phyloP scores from a whole-genome alignment of 2,113 vertebrate genomes.

The Neodontobutis hainanensis region DNA sequence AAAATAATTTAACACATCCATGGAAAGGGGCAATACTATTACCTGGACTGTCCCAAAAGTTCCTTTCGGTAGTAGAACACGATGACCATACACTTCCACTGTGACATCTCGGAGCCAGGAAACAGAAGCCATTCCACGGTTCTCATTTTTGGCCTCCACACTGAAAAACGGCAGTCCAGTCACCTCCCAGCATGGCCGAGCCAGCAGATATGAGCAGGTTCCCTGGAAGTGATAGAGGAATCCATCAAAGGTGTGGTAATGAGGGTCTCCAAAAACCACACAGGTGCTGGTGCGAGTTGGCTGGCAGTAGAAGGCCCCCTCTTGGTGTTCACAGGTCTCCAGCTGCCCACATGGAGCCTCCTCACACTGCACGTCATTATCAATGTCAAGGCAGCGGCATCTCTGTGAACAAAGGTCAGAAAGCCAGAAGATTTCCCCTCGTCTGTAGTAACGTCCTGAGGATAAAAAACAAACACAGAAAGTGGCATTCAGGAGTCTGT shows the following conservation, averaged over 20 bases:
- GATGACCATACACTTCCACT: slow-evolving; percentile 92
- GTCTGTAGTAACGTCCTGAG: slow-evolving; percentile 89
- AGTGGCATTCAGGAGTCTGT: no score
- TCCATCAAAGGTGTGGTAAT: slow-evolving; percentile 98
- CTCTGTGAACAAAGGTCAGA: slow-evolving; percentile 90
- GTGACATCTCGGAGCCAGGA: slow-evolving; percentile 95
- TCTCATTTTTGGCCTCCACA: slow-evolving; percentile 97
- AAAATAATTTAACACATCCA: no score
- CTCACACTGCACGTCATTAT: slow-evolving; percentile 92
- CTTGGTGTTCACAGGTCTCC: slow-evolving; percentile 88
- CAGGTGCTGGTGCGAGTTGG: slow-evolving; percentile 94
- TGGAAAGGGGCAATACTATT: slow-evolving; percentile 46
- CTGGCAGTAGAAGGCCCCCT: slow-evolving; percentile 91
- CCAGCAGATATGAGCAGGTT: slow-evolving; percentile 94
- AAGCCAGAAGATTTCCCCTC: slow-evolving; percentile 95
- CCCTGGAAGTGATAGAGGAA: slow-evolving; percentile 99
- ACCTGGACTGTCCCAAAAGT: slow-evolving; percentile 91
- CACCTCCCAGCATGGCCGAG: slow-evolving; percentile 90
- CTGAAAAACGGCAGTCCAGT: slow-evolving; percentile 92
- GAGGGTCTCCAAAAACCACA: slow-evolving; percentile 96
- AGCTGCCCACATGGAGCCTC: slow-evolving; percentile 88
- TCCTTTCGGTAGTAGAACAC: slow-evolving; percentile 89
- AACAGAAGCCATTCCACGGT: slow-evolving; percentile 87
- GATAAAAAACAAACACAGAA: not conserved
- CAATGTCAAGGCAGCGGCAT: slow-evolving; percentile 92